Evolutionary conservation across 2,888 invertebrate species (phyloP).

Genomic region (Ophraella communa): DNA sequence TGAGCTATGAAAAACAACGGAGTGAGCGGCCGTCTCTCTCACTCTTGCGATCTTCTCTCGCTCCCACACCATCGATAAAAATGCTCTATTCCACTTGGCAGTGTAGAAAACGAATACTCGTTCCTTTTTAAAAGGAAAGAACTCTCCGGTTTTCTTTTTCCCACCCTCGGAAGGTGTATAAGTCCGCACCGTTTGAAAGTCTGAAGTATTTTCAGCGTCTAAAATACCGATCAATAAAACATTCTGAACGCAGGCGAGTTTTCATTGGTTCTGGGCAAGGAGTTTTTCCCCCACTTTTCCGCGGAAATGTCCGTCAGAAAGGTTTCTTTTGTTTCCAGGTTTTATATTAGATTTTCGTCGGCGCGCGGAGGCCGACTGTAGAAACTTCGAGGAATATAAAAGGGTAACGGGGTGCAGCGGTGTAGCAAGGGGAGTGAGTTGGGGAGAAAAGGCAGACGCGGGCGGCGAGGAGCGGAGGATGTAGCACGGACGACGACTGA

Average conservation of each 20-base stretch:
- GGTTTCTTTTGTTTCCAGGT: conserved; percentile 59
- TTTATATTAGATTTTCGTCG: conserved; percentile 56
- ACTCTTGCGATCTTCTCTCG: conserved; percentile 13
- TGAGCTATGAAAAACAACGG: conserved; percentile 37
- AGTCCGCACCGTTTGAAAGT: conserved; percentile 48
- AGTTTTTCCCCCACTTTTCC: conserved; percentile 59
- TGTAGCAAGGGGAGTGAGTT: conserved; percentile 12
- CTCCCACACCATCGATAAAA: conserved; percentile 42
- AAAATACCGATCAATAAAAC: conserved; percentile 60
- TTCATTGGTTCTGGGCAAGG: conserved; percentile 59
- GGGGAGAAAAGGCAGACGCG: conserved; percentile 27
- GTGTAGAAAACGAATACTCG: conserved; percentile 43
- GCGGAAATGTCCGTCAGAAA: conserved; percentile 59
- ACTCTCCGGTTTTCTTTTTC: conserved; percentile 41
- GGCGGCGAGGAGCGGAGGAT: conserved; percentile 31
- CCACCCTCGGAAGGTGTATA: conserved; percentile 45
- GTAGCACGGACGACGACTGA: conserved; percentile 26
- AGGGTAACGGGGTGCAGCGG: conserved; percentile 35
- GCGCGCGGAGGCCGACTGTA: conserved; percentile 42
- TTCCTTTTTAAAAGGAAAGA: conserved; percentile 47
- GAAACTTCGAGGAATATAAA: conserved; percentile 39
- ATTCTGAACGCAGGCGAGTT: conserved; percentile 57
- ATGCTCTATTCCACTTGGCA: conserved; percentile 45
- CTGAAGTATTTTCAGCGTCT: conserved; percentile 56
- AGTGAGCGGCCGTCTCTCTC: conserved; percentile 24